Evolutionary conservation across 2,888 invertebrate species (phyloP).

Genomic region (Xestoiulus laeticollis): DNA sequence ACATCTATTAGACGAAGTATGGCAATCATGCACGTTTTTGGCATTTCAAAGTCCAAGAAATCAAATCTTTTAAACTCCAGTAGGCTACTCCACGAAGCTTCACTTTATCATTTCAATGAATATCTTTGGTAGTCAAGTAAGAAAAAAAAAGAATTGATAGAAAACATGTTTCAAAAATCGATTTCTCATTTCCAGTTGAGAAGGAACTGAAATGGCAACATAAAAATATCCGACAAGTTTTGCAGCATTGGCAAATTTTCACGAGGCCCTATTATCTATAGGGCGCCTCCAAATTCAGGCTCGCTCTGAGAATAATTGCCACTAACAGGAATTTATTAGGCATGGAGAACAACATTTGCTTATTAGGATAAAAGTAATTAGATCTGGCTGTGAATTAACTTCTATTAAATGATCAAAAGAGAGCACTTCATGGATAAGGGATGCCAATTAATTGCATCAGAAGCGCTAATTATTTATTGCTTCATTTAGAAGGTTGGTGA

Average conservation of each 20-base stretch:
- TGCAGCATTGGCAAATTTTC: constrained; percentile 36
- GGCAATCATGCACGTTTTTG: not conserved
- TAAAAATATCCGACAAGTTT: constrained; percentile 20
- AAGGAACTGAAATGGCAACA: constrained; percentile 3
- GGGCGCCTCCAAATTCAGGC: not conserved
- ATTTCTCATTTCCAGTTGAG: constrained; percentile 38
- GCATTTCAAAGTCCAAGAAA: not conserved
- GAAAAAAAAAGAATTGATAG: constrained; percentile 7
- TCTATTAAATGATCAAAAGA: not conserved
- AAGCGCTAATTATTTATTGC: constrained; percentile 27
- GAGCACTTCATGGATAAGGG: not conserved
- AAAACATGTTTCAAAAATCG: constrained; percentile 41
- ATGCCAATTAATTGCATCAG: not conserved
- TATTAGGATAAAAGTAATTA: constrained; percentile 16
- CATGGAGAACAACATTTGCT: constrained; percentile 5
- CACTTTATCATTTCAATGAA: constrained; percentile 21
- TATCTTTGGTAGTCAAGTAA: not conserved
- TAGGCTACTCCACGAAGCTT: constrained; percentile 1
- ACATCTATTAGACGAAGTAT: not conserved
- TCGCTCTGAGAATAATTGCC: not conserved
- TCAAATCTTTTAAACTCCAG: not conserved
- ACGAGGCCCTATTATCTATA: not conserved
- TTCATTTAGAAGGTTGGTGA: not conserved
- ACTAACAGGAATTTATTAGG: not conserved
- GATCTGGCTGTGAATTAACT: not conserved